Evolutionary conservation across 2,797 vertebrate species (phyloP).

Genomic region (Sarcophilus harrisii): DNA sequence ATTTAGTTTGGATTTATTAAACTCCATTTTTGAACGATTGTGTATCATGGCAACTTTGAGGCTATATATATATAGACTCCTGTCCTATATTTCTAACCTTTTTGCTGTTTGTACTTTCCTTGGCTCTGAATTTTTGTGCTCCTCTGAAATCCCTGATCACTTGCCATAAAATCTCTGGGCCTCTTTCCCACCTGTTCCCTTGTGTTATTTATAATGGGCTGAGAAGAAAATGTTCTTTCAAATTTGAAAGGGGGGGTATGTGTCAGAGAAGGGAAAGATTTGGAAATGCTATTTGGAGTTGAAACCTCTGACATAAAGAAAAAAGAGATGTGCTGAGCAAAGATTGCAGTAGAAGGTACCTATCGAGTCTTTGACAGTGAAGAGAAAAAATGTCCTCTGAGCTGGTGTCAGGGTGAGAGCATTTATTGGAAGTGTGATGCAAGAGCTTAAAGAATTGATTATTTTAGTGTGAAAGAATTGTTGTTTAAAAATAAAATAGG

Average conservation of each 20-base stretch:
- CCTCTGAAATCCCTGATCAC: constrained; percentile 68
- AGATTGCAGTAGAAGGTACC: constrained; percentile 28
- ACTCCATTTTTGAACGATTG: constrained; percentile 63
- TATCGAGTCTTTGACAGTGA: constrained; percentile 13
- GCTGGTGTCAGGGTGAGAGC: neutral
- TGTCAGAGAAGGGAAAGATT: constrained; percentile 51
- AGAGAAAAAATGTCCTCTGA: neutral
- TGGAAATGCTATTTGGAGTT: constrained; percentile 62
- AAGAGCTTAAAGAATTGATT: constrained; percentile 61
- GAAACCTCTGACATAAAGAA: constrained; percentile 42
- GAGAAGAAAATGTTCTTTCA: constrained; percentile 63
- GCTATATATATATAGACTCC: constrained; percentile 58
- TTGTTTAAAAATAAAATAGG: constrained; percentile 51
- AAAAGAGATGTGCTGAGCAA: constrained; percentile 50
- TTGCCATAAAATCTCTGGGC: constrained; percentile 70
- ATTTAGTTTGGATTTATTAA: constrained; percentile 67
- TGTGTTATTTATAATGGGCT: constrained; percentile 64
- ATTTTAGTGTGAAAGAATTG: constrained; percentile 58
- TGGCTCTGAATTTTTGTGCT: constrained; percentile 73
- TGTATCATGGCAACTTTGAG: constrained; percentile 67
- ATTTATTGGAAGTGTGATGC: constrained; percentile 42
- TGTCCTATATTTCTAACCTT: constrained; percentile 69
- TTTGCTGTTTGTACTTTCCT: constrained; percentile 67
- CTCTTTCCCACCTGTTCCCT: constrained; percentile 57
- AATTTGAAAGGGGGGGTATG: constrained; percentile 54